Percentiles rank a stretch among this genome's conserved stretches.
Evolutionary conservation across 2,113 vertebrate genomes (phyloP).

Genomic region (Macrotus californicus): DNA sequence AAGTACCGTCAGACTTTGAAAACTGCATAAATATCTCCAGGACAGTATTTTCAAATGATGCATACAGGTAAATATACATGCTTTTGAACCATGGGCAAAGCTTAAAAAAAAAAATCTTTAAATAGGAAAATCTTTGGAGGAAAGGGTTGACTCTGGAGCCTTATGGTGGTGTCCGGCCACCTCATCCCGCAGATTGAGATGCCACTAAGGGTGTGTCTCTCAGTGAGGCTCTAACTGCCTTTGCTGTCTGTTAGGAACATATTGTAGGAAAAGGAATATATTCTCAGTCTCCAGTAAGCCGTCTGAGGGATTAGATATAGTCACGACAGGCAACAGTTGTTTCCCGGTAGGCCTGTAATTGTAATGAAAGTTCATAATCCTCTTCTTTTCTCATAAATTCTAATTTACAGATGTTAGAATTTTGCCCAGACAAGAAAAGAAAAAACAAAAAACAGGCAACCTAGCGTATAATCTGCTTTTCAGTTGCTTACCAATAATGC

Average conservation of each 20-base stretch:
- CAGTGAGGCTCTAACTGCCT: background rate
- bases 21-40: background rate
- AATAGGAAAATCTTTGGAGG: background rate
- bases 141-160: background rate
- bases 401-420: conserved; percentile 72
- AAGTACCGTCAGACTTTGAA: conserved; percentile 17
- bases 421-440: conserved; percentile 20
- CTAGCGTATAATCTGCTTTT: conserved; percentile 69
- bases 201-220: background rate
- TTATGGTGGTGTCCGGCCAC: background rate
- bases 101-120: background rate
- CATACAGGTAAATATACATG: background rate
- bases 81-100: background rate
- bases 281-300: conserved; percentile 29
- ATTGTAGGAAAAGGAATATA: background rate
- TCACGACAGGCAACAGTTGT: conserved; percentile 66
- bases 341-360: conserved; percentile 63
- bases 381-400: conserved; percentile 71
- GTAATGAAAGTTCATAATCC: conserved; percentile 69
- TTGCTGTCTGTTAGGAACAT: conserved; percentile 32
- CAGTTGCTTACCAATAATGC: conserved; percentile 36
- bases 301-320: conserved; percentile 65
- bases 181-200: background rate
- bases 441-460: conserved; percentile 43
- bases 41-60: background rate